phyloP scores from a whole-genome alignment of 2,888 invertebrate species.

The Hirudinaria manillensis region DNA sequence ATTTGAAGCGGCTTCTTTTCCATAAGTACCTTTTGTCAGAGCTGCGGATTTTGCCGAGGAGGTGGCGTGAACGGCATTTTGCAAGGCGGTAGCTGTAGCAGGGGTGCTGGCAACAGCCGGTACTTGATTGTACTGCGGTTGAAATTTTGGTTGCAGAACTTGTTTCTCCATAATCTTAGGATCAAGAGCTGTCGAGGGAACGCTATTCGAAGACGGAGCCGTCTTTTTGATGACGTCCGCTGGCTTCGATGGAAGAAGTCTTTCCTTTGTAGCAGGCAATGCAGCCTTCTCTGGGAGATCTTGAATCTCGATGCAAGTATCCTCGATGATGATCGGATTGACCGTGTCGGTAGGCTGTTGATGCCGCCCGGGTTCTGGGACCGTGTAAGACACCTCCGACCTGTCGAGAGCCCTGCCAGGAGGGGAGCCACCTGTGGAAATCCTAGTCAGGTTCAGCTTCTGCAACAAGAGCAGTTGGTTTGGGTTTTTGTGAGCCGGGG shows the following conservation, averaged over 20 bases:
- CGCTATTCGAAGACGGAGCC: background rate
- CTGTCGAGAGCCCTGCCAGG: background rate
- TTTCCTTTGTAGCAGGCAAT: too few relatives aligned
- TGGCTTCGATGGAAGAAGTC: background rate
- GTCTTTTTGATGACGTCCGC: background rate
- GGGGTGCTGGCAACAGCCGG: too few relatives aligned
- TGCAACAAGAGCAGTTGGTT: background rate
- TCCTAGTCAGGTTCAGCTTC: slow-evolving; percentile 7
- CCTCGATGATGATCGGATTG: background rate
- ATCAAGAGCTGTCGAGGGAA: background rate
- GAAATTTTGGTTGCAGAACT: too few relatives aligned
- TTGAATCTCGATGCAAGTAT: background rate
- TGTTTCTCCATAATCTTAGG: too few relatives aligned
- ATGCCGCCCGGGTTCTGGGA: background rate
- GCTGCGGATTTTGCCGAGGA: too few relatives aligned
- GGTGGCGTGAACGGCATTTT: too few relatives aligned
- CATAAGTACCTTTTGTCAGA: too few relatives aligned
- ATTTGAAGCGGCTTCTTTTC: too few relatives aligned
- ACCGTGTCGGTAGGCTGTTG: background rate
- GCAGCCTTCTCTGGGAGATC: background rate
- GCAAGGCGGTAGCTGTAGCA: too few relatives aligned
- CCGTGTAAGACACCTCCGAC: background rate
- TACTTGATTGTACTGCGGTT: too few relatives aligned
- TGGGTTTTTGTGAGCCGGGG: background rate
- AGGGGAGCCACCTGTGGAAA: background rate